Conservation (phyloP, 2,888 invertebrate species). For the Conops quadrifasciatus region DNA sequence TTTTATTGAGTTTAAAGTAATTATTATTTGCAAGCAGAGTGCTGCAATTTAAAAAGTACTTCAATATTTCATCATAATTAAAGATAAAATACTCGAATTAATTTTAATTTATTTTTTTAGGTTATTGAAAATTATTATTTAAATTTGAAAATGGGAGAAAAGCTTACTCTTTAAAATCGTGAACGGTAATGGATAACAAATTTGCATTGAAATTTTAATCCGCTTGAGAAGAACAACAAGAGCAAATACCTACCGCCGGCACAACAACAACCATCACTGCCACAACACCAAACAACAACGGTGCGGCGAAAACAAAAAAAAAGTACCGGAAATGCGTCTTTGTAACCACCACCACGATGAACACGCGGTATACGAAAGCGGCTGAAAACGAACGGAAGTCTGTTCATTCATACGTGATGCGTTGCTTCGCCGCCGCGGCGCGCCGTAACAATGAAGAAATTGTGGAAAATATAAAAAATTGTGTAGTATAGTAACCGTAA, state of each 20-base stretch:
- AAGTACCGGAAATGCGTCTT: conserved; percentile 13
- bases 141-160: too few species aligned
- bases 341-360: not conserved
- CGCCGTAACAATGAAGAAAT: too few species aligned
- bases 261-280: too few species aligned
- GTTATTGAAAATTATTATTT: not conserved
- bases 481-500: too few species aligned
- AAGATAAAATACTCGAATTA: not conserved
- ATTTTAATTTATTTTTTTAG: not conserved
- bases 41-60: not conserved
- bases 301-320: not conserved
- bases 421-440: not conserved
- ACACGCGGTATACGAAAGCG: not conserved
- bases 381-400: conserved; percentile 43
- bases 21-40: too few species aligned
- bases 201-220: too few species aligned
- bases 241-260: too few species aligned
- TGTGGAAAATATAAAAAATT: too few species aligned
- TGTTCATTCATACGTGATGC: conserved; percentile 41
- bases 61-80: not conserved
- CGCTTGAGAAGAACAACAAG: too few species aligned
- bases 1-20: not conserved
- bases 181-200: too few species aligned
- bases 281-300: not conserved
- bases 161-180: too few species aligned